phyloP scores from a whole-genome alignment of 2,113 vertebrate species.

The Uropsilus gracilis region DNA sequence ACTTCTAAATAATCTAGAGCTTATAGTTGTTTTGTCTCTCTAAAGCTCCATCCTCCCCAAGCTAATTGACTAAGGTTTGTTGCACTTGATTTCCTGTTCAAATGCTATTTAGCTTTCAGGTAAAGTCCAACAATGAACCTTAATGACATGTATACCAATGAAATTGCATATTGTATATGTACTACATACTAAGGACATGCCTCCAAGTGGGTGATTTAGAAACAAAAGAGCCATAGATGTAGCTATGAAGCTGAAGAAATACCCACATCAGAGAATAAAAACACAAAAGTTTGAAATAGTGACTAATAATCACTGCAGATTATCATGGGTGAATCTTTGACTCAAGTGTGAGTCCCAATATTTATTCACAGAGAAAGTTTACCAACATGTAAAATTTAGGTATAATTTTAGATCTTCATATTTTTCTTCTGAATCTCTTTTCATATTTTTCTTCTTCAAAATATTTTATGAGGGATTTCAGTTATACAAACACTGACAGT shows the following conservation, averaged over 20 bases:
- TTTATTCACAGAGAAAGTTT: not conserved
- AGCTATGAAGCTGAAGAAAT: not conserved
- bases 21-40: not conserved
- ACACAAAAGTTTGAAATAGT: not conserved
- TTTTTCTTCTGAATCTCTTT: not conserved
- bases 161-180: no score
- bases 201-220: not conserved
- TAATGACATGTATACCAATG: not conserved
- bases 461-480: constrained; percentile 32
- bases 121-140: not conserved
- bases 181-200: not conserved
- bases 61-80: not conserved
- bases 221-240: not conserved
- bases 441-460: not conserved
- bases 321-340: not conserved
- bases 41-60: not conserved
- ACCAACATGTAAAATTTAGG: not conserved
- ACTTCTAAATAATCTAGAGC: constrained; percentile 2
- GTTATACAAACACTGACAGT: no score
- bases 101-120: not conserved
- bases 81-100: not conserved
- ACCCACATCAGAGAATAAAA: not conserved
- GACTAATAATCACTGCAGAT: not conserved
- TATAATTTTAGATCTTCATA: not conserved
- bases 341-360: not conserved